Evolutionary conservation across 2,888 invertebrate species (phyloP), one percentile per base, ranked within the genome.

Genomic region (Phalera bucephala): DNA sequence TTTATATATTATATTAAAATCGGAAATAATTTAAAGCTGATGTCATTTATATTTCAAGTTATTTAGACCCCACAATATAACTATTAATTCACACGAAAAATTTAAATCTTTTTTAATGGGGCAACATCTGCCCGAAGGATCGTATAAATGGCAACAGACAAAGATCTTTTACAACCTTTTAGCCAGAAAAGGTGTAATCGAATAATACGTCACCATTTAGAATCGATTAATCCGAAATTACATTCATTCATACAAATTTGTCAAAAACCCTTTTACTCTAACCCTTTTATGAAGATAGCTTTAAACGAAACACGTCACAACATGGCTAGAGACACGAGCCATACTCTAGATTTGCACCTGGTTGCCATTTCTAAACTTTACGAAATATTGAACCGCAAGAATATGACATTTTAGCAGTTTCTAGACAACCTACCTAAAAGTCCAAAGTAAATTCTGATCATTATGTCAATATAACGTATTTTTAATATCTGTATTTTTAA

Each of bases 1-100:
- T 60, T 55, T 50, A 42, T 46, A 48, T 22, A 22, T 31, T 67
- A 68, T 62, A 71, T 64, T 66, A 62, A 42, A 64, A 49, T 66
- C 58, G 59, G 56, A 57, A 72, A 73, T 72, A 73, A 70, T 65
- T 81, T 79, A 81, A 82, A 80, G 81, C 80, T 80, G 76, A 62
- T 57, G 46, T 64, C 50, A 44, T 52, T 46, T 53, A 61, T 55
- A 56, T 37, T 46, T 57, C 57, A 51, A 56, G 53, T 49, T 50
- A 52, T 43, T 55, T 53, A 65, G 47, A 63, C 63, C 59, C 52
- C 53, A 44, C 33, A 43, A 59, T 27, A 53, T 41, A 49, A 45
- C 45, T 56, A 52, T 29, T 27, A 36, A 11, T 34, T 38, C 26
- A 29, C 22, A 30, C 33, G 14, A 9, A 23, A 38, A 28, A 31